Base-by-base conservation (phyloP, 2,888 invertebrate genomes). In the Ethmia dodecea region DNA sequence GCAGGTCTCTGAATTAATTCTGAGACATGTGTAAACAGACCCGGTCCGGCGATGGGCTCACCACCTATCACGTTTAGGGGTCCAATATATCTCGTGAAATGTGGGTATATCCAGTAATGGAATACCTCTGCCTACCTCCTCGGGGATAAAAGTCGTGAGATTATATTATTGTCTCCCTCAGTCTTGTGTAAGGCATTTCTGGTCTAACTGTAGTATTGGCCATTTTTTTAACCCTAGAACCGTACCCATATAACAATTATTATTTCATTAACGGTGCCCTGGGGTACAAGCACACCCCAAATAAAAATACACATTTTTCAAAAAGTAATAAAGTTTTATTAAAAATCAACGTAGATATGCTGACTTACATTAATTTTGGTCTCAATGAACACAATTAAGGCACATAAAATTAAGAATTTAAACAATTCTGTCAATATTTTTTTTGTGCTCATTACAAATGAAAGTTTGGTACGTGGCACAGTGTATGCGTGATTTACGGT, bases 371-470 rank as follows among this genome's bases (percentile, higher is more conserved):
- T 38, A 20, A 26, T 33, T 22, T 38, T 24, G 24, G 33, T 38
- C 33, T 38, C 13, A 30, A 11, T 30, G 20, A 31, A 27, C 12
- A 31, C 27, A 37, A 31, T 32, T 31, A 30, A 30, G 27, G 18
- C n/a, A 22, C 20, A 22, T 24, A 5, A 18, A 24, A 26, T 20
- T 18, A 31, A 26, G 11, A 16, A 22, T 18, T 11, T 24, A 28
- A 18, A 32, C 28, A 33, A 24, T 28, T 38, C 33, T 33, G 26
- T 10, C 33, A 34, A 24, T 31, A 33, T 34, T 30, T 33, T 5
- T 30, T 38, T 18, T 33, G 38, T 38, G 38, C 26, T 38, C 27
- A 31, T 34, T 34, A 38, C 38, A 34, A 20, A 38, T 35, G 6
- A 35, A 35, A 28, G 6, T 28, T 35, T 35, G 31, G 24, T 28